A percentile compares a stretch with the other conserved stretches of the same genome.
Evolutionary conservation across 2,113 vertebrate genomes (phyloP).

Genomic region (Poeciliopsis turrubarensis): DNA sequence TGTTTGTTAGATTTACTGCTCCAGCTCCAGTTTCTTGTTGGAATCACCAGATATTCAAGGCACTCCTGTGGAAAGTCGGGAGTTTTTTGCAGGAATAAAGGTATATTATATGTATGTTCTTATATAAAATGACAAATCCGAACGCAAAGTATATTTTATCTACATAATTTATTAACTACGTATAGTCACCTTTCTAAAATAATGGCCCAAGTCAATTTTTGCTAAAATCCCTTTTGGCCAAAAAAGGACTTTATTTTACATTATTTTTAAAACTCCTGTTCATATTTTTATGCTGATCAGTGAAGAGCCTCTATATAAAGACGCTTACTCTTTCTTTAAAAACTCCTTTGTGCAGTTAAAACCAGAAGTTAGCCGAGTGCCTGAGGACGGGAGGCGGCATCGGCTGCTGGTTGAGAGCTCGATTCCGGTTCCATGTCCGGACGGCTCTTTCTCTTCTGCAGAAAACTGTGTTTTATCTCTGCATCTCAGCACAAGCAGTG

Average conservation of each 20-base stretch:
- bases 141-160: background rate
- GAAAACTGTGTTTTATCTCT: conserved; percentile 83
- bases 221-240: too few species aligned
- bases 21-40: conserved; percentile 85
- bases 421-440: conserved; percentile 83
- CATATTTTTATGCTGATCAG: background rate
- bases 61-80: conserved; percentile 80
- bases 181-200: background rate
- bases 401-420: conserved; percentile 84
- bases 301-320: too few species aligned
- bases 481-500: conserved; percentile 78
- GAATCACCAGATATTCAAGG: conserved; percentile 82
- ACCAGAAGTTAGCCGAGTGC: conserved; percentile 78
- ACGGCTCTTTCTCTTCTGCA: conserved; percentile 56
- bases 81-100: conserved; percentile 91
- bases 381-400: conserved; percentile 86
- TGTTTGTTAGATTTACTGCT: conserved; percentile 85
- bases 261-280: background rate
- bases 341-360: conserved; percentile 72
- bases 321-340: background rate
- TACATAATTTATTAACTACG: background rate
- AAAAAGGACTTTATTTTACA: background rate
- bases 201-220: too few species aligned
- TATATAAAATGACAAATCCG: background rate
- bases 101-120: conserved; percentile 65